Evolutionary conservation across 2,113 vertebrate genomes (phyloP), one percentile per base, ranked within the genome.

Genomic region (Nothoprocta pentlandii): DNA sequence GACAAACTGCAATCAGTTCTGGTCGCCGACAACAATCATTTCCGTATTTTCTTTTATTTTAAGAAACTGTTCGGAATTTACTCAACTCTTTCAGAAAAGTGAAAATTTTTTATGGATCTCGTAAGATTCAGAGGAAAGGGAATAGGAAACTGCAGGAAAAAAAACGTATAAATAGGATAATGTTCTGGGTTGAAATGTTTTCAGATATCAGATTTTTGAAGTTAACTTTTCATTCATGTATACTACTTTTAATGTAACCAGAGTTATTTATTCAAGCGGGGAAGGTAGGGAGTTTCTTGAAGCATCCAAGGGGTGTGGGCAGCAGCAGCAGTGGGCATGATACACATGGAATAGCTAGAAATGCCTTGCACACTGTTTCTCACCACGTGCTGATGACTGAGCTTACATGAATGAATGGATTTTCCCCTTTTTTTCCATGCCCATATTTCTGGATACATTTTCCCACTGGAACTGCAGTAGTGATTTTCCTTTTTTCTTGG

Each of bases 21-120:
- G 2, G 2, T 77, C 81, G 91, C 41, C 63, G 77, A 82, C 67
- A 85, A 91, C 71, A 66, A 83, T 71, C 83, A 62, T 75, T 90
- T 80, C 93, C 80, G 53, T 82, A 92, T 94, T 77, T 92, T 64
- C 84, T 92, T 95, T 89, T 94, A 80, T 96, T 96, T 95, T 92
- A 92, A 95, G 75, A 62, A 94, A 71, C 66, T 62, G 34, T 20
- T 76, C 84, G 62, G 89, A 86, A 88, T 75, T 90, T 41, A 75
- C 39, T 54, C 22, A 36, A 71, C 41, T 87, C 80, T 71, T 91
- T 79, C 0, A 0, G 71, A 92, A 79, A 44, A 47, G 32, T 30
- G 32, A 16, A 39, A 6, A 6, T 89, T 92, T 94, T 96, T 94
- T 95, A 94, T 81, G 70, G 75, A 80, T 64, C 66, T 94, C 86